These are phyloP conservation scores for Ophthalmolycus amberensis DNA, from an alignment of 2,113 vertebrate genomes.

Conservation along the genomic window DNA sequence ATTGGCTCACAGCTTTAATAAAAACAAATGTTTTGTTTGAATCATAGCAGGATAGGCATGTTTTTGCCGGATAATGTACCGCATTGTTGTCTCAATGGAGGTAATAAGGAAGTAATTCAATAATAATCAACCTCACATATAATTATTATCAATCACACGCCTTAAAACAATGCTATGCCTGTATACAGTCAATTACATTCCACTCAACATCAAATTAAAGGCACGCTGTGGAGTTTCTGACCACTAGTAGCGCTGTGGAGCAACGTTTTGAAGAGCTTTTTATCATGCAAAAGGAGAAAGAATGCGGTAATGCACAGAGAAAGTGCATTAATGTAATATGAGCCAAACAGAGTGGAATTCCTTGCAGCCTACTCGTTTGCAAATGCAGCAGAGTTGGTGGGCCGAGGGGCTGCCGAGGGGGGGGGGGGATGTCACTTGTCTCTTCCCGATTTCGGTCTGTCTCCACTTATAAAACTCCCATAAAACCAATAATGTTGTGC, in stretches of 20 bases:
- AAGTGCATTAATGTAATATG: not conserved
- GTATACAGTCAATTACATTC: not conserved
- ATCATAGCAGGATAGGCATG: not conserved
- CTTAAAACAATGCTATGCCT: not conserved
- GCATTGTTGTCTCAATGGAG: too few species aligned
- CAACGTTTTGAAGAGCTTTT: not conserved
- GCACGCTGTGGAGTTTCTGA: not conserved
- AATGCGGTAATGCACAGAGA: not conserved
- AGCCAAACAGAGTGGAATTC: constrained; percentile 35
- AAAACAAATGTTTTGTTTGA: not conserved
- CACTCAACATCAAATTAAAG: not conserved
- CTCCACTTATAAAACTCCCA: constrained; percentile 67
- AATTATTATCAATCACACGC: not conserved
- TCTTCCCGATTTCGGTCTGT: constrained; percentile 49
- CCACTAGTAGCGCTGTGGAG: not conserved
- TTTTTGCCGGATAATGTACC: not conserved
- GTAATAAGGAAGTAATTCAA: not conserved
- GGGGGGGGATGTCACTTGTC: constrained; percentile 62
- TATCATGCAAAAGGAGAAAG: not conserved
- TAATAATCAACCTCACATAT: not conserved
- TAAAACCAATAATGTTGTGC: constrained; percentile 75
- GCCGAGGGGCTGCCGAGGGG: constrained; percentile 39
- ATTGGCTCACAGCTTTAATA: not conserved
- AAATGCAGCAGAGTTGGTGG: constrained; percentile 54
- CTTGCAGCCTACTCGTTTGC: constrained; percentile 24